Conservation (phyloP, 2,113 vertebrate species). For the Bubo bubo region DNA sequence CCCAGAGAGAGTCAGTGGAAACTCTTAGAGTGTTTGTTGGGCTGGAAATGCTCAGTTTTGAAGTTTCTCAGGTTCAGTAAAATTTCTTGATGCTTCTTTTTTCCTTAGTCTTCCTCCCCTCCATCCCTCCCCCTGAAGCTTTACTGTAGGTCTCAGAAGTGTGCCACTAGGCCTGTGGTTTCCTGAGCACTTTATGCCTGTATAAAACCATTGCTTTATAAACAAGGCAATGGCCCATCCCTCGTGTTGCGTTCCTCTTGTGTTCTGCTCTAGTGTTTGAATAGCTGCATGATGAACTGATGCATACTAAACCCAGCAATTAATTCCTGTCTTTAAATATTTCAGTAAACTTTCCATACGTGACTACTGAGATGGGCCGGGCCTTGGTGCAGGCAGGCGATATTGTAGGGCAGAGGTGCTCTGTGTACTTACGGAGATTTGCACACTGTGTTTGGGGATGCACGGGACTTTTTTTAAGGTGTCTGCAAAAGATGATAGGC, state of each 20-base stretch:
- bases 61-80: not conserved
- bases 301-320: not conserved
- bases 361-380: not conserved
- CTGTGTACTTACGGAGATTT: not conserved
- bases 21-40: not conserved
- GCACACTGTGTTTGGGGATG: fast-evolving
- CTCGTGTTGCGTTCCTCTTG: not conserved
- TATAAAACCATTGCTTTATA: not conserved
- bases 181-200: not conserved
- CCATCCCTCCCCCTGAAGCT: not conserved
- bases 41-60: not conserved
- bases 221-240: not conserved
- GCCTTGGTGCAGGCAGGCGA: not conserved
- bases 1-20: not conserved
- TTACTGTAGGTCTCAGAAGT: not conserved
- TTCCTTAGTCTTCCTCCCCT: not conserved
- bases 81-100: not conserved
- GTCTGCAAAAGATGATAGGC: not conserved
- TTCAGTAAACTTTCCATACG: not conserved
- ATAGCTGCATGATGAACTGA: not conserved
- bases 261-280: not conserved
- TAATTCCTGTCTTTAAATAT: not conserved
- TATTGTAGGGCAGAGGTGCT: not conserved
- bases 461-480: not conserved
- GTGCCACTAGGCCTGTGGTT: not conserved